Base-by-base conservation (phyloP, 2,113 vertebrate species). In the Antechinus flavipes region DNA sequence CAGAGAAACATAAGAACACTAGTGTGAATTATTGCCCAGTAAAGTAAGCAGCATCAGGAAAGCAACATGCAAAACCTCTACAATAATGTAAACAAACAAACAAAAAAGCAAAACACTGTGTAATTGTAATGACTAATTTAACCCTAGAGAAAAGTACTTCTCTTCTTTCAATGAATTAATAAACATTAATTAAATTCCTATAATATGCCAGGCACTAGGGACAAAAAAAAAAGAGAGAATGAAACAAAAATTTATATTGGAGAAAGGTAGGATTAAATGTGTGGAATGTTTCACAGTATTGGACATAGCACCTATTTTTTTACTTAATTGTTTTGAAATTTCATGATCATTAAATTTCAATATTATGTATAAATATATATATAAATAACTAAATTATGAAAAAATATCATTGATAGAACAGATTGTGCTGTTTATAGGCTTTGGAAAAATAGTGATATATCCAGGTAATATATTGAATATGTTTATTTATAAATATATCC, bases 371-470 rank as follows among this genome's bases (percentile, higher is more conserved):
- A 52, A 52, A 52, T 52, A 52, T 6, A 55, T 1, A 27, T 19
- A 84, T n/a, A 26, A 5, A 2, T 0, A 0, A 68, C 58, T 12
- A 4, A 23, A 25, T 11, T 8, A 0, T 26, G 12, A 49, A 25
- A 42, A 26, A 50, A 26, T 50, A 42, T 53, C 27, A 35, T 25
- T 26, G n/a, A 94, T 76, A 3, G 46, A 54, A 23, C 5, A 42
- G 1, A 84, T 26, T 42, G 16, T 23, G 0, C 42, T 35, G 10
- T 35, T n/a, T n/a, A n/a, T 25, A 1, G 91, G 5, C 35, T 1
- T 10, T 26, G 54, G 26, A 54, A 25, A 68, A 91, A 49, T 0
- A 24, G 9, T 16, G 4, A 0, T 2, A 0, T 1, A 1, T 49
- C 16, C 46, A n/a, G 23, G 4, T 9, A n/a, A 92, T 8, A 27